Base-by-base conservation (phyloP, 2,797 vertebrate species). In the Cercopithecus diana region DNA sequence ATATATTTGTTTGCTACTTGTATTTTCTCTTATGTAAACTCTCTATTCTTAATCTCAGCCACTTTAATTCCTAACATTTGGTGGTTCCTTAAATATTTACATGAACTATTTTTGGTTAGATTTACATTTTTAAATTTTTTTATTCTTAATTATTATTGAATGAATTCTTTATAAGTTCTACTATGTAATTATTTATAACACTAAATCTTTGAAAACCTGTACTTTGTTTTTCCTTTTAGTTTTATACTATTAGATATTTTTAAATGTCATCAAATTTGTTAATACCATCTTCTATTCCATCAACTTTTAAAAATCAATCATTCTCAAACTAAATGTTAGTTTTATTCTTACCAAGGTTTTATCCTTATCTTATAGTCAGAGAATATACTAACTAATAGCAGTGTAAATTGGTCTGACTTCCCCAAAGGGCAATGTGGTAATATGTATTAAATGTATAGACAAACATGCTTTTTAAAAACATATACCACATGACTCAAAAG, bases 81-180 rank as follows among this genome's bases (percentile, higher is more conserved):
- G 33, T 86, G 91, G 5, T 67, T 70, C 88, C 50, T 96, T 94
- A 90, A 92, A 95, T 41, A 95, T 45, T 64, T 77, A 3, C 9
- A 77, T 96, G 45, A 72, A 93, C 88, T 90, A 39, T 92, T 93
- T 92, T 28, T 28, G 22, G 39, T 28, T 75, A 36, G 9, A 70
- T 36, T 36, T 70, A 36, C 17, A 61, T 72, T 88, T 45, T 95
- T 91, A 72, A 93, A 93, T 17, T 36, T 19, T 70, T 70, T 70
- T 70, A 19, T 70, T 70, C n/a, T 22, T 70, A 70, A 39, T 36
- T 70, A 96, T 41, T 67, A 36, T 36, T 81, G 4, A 19, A 77
- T 96, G 75, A 76, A 94, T 91, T 91, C 50, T 88, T 91, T 93
- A 24, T n/a, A 91, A 93, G 45, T 84, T 58, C 13, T 80, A 89